Conservation (phyloP, 2,113 vertebrate genomes). For the Callionymus lyra region DNA sequence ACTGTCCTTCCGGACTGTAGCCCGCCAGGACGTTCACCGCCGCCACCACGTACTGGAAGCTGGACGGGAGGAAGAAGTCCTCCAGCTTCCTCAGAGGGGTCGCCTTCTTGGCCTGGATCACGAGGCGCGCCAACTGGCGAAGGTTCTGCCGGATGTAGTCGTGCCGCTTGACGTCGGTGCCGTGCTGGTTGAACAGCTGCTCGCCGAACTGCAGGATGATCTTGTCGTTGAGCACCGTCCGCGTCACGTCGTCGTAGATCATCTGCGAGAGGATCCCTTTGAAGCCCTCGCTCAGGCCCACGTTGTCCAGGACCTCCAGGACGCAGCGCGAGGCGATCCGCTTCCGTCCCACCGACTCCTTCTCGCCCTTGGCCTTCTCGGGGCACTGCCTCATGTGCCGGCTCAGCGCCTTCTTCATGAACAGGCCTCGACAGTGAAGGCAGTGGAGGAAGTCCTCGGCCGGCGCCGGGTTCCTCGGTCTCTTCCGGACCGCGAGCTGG, state of each 20-base stretch:
- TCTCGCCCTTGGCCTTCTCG: conserved; percentile 7
- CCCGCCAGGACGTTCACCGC: conserved; percentile 42
- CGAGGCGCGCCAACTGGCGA: conserved; percentile 39
- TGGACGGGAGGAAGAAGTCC: conserved; percentile 41
- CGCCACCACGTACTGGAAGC: conserved; percentile 40
- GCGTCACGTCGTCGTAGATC: conserved; percentile 34
- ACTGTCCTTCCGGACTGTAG: conserved; percentile 27
- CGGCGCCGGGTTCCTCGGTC: background rate
- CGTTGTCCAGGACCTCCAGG: conserved; percentile 9
- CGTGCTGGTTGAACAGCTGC: conserved; percentile 10
- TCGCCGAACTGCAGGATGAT: conserved; percentile 39
- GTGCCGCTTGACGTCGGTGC: conserved; percentile 2
- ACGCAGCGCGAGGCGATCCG: conserved; percentile 6
- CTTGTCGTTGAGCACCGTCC: conserved; percentile 25
- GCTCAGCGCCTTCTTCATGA: background rate
- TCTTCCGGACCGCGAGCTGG: conserved; percentile 17
- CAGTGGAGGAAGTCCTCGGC: conserved; percentile 43
- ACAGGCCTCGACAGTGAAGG: conserved; percentile 38
- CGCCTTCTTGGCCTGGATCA: conserved; percentile 31
- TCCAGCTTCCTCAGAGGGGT: conserved; percentile 38
- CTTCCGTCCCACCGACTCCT: background rate
- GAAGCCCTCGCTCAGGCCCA: conserved; percentile 16
- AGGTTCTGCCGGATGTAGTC: conserved; percentile 37
- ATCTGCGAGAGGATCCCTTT: conserved; percentile 27
- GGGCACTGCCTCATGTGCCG: conserved; percentile 37